phyloP scores from a whole-genome alignment of 1,140 invertebrate genomes.

The Ostrea edulis region DNA sequence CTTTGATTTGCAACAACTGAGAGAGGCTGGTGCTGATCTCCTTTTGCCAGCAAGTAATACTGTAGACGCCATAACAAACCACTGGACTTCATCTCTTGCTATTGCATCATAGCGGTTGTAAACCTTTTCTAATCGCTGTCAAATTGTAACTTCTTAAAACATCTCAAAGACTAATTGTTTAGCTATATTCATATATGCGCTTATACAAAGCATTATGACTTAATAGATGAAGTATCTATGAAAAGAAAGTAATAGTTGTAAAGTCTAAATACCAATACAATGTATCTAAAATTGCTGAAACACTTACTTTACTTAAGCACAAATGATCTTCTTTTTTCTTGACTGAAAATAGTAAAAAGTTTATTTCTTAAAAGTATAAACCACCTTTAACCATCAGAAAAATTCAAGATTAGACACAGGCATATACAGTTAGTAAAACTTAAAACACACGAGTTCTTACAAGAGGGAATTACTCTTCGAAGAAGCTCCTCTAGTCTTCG shows the following conservation, averaged over 20 bases:
- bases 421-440: too few species aligned
- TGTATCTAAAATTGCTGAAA: background rate
- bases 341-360: background rate
- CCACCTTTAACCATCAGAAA: too few species aligned
- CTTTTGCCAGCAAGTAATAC: background rate
- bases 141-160: background rate
- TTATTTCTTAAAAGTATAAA: too few species aligned
- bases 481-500: background rate
- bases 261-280: background rate
- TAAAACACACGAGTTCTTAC: background rate
- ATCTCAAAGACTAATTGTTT: too few species aligned
- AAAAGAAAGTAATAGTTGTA: too few species aligned
- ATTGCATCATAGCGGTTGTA: background rate
- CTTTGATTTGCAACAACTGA: background rate
- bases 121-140: background rate
- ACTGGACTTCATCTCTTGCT: background rate
- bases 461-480: background rate
- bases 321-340: background rate
- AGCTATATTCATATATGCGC: too few species aligned
- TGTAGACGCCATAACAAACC: background rate
- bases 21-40: background rate
- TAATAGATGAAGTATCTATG: too few species aligned
- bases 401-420: too few species aligned
- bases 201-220: too few species aligned
- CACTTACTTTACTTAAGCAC: background rate